Percentiles rank a stretch among this genome's conserved stretches.
These are phyloP conservation scores for Eulithis prunata DNA, from an alignment of 2,888 invertebrate species.

Conservation along the genomic window DNA sequence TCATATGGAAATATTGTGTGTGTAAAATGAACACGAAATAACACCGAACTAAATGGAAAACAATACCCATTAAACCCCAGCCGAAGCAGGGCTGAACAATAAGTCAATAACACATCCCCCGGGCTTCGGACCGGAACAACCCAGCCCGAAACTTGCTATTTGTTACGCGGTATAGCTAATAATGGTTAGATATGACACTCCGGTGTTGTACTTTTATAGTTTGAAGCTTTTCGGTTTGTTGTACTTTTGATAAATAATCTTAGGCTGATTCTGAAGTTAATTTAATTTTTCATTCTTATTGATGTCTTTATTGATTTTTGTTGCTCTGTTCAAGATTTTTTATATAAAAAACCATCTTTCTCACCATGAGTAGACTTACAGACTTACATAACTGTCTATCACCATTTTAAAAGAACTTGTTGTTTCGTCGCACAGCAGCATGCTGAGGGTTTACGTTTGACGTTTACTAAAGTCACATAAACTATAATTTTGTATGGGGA, in stretches of 20 bases:
- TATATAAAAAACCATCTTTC: too few species aligned
- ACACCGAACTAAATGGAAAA: constrained; percentile 35
- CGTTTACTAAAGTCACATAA: too few species aligned
- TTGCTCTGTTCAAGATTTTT: too few species aligned
- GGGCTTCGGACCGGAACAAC: constrained; percentile 76
- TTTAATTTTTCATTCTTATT: too few species aligned
- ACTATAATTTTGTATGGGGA: too few species aligned
- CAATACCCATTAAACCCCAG: constrained; percentile 41
- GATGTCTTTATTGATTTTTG: too few species aligned
- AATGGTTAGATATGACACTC: constrained; percentile 18
- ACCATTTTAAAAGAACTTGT: too few species aligned
- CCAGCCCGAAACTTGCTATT: constrained; percentile 55
- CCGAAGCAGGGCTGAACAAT: constrained; percentile 40
- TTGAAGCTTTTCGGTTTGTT: background rate
- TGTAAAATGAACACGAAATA: constrained; percentile 18
- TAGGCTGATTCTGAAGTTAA: too few species aligned
- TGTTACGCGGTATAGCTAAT: constrained; percentile 57
- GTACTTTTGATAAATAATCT: too few species aligned
- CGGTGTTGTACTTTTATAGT: background rate
- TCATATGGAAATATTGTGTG: background rate
- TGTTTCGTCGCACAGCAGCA: background rate
- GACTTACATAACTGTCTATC: too few species aligned
- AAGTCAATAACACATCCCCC: constrained; percentile 70
- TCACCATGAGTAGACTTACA: too few species aligned
- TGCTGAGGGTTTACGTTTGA: too few species aligned